These are phyloP conservation scores for Dendrolimus pini DNA, from an alignment of 2,888 invertebrate species.

Conservation along the genomic window DNA sequence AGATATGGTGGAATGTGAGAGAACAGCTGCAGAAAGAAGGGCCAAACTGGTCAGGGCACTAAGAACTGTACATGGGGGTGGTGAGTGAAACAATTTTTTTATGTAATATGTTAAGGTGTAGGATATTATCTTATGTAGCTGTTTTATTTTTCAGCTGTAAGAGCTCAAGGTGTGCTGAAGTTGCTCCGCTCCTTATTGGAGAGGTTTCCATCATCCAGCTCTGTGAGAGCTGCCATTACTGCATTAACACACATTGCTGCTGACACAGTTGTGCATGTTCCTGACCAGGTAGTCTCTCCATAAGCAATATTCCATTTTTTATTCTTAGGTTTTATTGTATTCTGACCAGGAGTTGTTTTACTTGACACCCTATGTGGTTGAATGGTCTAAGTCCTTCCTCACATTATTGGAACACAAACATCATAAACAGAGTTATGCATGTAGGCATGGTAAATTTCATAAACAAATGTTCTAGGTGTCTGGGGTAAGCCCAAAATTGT, in stretches of 20 bases:
- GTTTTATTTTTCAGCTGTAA: constrained; percentile 60
- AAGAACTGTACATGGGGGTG: constrained; percentile 94
- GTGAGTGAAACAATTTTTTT: constrained; percentile 21
- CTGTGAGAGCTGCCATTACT: constrained; percentile 83
- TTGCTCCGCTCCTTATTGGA: constrained; percentile 56
- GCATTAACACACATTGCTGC: constrained; percentile 93
- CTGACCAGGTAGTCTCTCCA: constrained; percentile 82
- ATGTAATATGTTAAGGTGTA: background rate
- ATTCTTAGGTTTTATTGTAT: too few relatives aligned
- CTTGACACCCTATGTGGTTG: too few relatives aligned
- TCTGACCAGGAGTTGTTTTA: too few relatives aligned
- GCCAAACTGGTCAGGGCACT: constrained; percentile 92
- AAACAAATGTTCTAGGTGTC: too few relatives aligned
- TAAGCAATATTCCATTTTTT: too few relatives aligned
- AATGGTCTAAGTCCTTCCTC: too few relatives aligned
- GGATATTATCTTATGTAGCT: background rate
- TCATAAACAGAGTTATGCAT: too few relatives aligned
- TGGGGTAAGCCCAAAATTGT: too few relatives aligned
- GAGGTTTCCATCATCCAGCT: constrained; percentile 60
- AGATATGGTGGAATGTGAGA: constrained; percentile 95
- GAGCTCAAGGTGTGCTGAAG: constrained; percentile 80
- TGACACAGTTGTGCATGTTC: constrained; percentile 92
- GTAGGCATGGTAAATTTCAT: too few relatives aligned
- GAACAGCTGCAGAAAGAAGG: constrained; percentile 94
- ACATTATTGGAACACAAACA: too few relatives aligned